Evolutionary conservation across 2,797 vertebrate genomes (phyloP).

Genomic region (Gastrophryne carolinensis): DNA sequence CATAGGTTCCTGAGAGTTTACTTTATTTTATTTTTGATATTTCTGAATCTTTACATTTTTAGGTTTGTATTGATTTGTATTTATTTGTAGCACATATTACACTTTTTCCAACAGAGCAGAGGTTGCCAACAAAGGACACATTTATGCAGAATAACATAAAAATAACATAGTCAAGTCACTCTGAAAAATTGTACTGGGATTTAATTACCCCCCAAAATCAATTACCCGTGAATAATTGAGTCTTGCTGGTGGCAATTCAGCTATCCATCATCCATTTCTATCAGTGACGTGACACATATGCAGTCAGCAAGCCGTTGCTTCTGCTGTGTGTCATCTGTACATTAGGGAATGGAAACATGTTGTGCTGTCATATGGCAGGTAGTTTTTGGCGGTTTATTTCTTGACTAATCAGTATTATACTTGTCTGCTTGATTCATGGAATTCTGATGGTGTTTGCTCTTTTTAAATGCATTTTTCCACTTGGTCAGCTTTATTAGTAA

Average conservation of each 20-base stretch:
- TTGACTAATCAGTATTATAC: neutral
- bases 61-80: neutral
- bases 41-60: neutral
- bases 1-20: too few species aligned
- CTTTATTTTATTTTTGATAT: neutral
- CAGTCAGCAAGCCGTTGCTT: neutral
- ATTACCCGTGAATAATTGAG: constrained; percentile 47
- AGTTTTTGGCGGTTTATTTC: neutral
- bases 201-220: constrained; percentile 45
- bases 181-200: constrained; percentile 26
- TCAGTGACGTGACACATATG: constrained; percentile 13
- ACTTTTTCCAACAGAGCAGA: constrained; percentile 13
- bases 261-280: constrained; percentile 40
- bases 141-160: constrained; percentile 29
- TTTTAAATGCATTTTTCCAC: too few species aligned
- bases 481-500: too few species aligned
- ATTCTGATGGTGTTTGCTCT: too few species aligned
- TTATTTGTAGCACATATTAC: neutral
- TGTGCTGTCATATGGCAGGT: constrained; percentile 22
- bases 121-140: neutral
- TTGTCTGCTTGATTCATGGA: too few species aligned
- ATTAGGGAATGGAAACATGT: constrained; percentile 28
- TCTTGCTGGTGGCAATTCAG: constrained; percentile 27
- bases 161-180: constrained; percentile 35
- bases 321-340: constrained; percentile 28